A percentile compares a stretch with the other conserved stretches of the same genome.
phyloP scores from a whole-genome alignment of 2,113 vertebrate species.

The Tichodroma muraria region DNA sequence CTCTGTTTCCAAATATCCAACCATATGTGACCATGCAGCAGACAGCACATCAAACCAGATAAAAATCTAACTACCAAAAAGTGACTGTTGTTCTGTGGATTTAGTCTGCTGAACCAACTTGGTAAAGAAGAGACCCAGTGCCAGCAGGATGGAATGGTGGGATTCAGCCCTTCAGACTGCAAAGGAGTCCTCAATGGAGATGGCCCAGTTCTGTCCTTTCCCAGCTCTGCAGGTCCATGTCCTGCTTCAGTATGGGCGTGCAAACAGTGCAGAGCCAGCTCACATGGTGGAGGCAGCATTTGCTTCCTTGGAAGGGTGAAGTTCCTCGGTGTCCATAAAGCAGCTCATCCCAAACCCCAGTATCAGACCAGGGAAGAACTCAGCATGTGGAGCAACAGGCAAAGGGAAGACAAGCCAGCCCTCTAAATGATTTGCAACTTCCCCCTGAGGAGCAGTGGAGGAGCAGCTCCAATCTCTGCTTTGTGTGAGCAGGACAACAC shows the following conservation, averaged over 20 bases:
- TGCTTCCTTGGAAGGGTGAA: background rate
- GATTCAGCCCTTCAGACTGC: background rate
- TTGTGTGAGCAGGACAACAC: background rate
- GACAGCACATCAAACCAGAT: background rate
- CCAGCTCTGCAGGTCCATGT: background rate
- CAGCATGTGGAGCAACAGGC: background rate
- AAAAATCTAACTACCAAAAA: background rate
- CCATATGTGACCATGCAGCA: accelerated
- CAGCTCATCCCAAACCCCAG: background rate
- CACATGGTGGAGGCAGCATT: background rate
- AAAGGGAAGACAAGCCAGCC: background rate
- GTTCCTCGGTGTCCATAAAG: background rate
- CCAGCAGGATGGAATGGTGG: background rate
- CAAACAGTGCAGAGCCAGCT: background rate
- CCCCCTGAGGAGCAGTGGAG: background rate
- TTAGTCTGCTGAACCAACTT: background rate
- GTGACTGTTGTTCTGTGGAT: background rate
- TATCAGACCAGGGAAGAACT: background rate
- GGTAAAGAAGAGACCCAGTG: background rate
- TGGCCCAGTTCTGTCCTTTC: background rate
- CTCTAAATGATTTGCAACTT: background rate
- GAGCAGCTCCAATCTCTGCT: background rate
- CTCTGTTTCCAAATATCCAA: background rate
- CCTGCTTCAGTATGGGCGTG: background rate
- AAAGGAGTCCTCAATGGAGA: background rate